Percentiles rank a stretch among this genome's conserved stretches.
Evolutionary conservation across 2,113 vertebrate species (phyloP).

Genomic region (Menura novaehollandiae): DNA sequence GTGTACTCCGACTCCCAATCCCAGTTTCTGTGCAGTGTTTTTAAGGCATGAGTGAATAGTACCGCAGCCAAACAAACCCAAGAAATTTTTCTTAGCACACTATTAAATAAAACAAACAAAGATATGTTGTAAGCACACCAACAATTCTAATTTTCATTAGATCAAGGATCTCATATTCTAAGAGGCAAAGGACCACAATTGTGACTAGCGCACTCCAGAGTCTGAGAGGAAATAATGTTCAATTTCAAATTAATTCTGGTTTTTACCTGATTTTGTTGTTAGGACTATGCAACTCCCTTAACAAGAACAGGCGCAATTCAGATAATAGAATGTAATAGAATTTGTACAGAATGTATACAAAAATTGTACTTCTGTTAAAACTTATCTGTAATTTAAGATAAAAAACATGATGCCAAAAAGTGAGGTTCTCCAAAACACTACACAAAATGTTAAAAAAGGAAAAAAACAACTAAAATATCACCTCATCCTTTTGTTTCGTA

Average conservation of each 20-base stretch:
- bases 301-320: neutral
- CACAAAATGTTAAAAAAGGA: neutral
- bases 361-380: neutral
- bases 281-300: neutral
- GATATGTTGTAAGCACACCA: neutral
- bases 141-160: neutral
- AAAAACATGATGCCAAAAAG: neutral
- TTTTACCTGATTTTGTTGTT: neutral
- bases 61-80: slow-evolving; percentile 87
- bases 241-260: neutral
- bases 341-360: neutral
- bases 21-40: slow-evolving; percentile 95
- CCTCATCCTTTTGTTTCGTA: neutral
- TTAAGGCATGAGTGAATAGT: slow-evolving; percentile 87
- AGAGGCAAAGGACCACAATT: neutral
- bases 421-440: neutral
- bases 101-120: slow-evolving; percentile 54
- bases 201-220: neutral
- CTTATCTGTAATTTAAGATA: neutral
- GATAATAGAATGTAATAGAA: neutral
- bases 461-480: neutral
- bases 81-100: slow-evolving; percentile 84
- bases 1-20: slow-evolving; percentile 99
- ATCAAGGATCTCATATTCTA: neutral
- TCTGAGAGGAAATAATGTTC: neutral